Percentiles rank a stretch among this genome's conserved stretches.
These are phyloP conservation scores for Macrophya alboannulata DNA, from an alignment of 2,888 invertebrate genomes.

Conservation along the genomic window DNA sequence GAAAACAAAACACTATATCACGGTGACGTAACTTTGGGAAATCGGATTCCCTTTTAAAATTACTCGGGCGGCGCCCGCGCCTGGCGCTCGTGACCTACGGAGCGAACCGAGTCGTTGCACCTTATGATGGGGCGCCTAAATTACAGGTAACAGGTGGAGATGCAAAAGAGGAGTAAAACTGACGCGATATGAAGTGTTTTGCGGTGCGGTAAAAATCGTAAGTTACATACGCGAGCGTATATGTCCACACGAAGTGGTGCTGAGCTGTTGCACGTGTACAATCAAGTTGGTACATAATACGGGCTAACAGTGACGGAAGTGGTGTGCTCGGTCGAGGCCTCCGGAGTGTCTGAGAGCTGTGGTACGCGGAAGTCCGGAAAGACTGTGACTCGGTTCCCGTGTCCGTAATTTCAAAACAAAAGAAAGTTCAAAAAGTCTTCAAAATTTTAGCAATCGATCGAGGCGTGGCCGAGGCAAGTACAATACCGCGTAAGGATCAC, in stretches of 20 bases:
- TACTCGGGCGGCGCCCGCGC: conserved; percentile 36
- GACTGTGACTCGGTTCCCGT: background rate
- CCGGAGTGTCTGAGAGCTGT: background rate
- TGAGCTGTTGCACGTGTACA: conserved; percentile 2
- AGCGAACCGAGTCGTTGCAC: conserved; percentile 27
- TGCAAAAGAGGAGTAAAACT: background rate
- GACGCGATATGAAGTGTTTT: background rate
- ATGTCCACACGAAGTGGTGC: background rate
- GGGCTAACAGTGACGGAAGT: conserved; percentile 28
- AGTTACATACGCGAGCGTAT: background rate
- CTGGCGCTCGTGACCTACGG: conserved; percentile 42
- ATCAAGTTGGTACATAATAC: conserved; percentile 5
- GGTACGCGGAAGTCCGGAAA: conserved; percentile 31
- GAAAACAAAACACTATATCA: conserved; percentile 45
- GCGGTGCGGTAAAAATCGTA: background rate
- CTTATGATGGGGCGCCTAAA: background rate
- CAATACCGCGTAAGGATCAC: background rate
- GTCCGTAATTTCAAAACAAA: background rate
- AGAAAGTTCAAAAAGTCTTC: conserved; percentile 31
- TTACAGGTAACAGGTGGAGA: background rate
- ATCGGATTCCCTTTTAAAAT: conserved; percentile 58
- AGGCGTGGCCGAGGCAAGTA: conserved; percentile 27
- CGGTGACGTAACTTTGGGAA: conserved; percentile 56
- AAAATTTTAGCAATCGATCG: conserved; percentile 19
- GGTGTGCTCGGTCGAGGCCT: background rate